These are phyloP conservation scores for Recurvirostra avosetta DNA, from an alignment of 2,113 vertebrate species.

Conservation along the genomic window DNA sequence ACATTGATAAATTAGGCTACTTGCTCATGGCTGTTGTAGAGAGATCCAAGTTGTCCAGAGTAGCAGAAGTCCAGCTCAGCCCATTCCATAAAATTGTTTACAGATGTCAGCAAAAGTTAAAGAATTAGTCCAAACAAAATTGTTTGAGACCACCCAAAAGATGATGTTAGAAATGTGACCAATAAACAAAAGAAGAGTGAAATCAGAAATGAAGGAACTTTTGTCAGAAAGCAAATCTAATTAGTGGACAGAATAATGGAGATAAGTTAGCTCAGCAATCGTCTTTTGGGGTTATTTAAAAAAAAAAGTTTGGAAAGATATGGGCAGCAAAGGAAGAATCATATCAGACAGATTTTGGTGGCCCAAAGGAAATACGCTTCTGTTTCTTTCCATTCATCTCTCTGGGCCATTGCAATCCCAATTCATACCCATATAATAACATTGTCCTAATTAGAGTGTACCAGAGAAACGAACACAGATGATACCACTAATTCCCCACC, in stretches of 20 bases:
- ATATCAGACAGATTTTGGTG: background rate
- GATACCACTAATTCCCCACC: background rate
- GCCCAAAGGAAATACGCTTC: background rate
- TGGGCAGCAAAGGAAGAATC: background rate
- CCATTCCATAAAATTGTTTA: slow-evolving; percentile 28
- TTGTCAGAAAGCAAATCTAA: background rate
- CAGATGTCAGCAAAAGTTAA: slow-evolving; percentile 18
- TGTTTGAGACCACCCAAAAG: slow-evolving; percentile 49
- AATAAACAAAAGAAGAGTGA: background rate
- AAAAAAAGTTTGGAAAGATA: background rate
- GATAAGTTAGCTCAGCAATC: background rate
- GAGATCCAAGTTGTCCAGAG: background rate
- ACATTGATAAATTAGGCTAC: background rate
- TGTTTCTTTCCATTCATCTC: background rate
- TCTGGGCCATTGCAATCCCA: background rate
- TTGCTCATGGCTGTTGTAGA: background rate
- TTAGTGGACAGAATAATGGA: background rate
- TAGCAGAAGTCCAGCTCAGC: background rate
- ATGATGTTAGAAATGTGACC: background rate
- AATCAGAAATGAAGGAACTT: background rate
- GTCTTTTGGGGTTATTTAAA: background rate
- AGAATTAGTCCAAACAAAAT: slow-evolving; percentile 21
- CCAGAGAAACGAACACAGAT: background rate
- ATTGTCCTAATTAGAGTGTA: background rate
- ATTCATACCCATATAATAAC: background rate